Evolutionary conservation across 1,140 invertebrate species (phyloP).

Genomic region (Drosophila bifasciata): DNA sequence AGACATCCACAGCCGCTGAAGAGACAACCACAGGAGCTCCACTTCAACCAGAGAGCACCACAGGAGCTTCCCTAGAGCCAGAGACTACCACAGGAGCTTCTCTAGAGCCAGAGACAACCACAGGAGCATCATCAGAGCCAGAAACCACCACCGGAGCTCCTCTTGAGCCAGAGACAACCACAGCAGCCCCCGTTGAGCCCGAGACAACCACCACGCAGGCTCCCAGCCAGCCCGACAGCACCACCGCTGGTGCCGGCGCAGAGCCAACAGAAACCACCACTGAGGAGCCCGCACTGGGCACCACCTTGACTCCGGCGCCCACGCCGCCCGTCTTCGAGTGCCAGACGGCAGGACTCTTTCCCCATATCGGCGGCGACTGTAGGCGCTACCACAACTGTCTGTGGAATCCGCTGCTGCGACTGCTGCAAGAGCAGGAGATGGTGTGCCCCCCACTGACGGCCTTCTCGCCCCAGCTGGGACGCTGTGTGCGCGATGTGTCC

Average conservation of each 20-base stretch:
- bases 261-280: conserved; percentile 7
- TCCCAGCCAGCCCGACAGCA: not conserved
- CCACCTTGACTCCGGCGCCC: conserved; percentile 46
- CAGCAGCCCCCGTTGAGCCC: conserved; percentile 6
- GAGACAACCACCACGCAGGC: too few species aligned
- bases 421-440: conserved; percentile 29
- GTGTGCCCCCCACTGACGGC: conserved; percentile 45
- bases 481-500: conserved; percentile 66
- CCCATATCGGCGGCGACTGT: conserved; percentile 56
- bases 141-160: conserved; percentile 25
- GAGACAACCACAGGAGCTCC: not conserved
- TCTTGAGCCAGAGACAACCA: too few species aligned
- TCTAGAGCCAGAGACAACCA: too few species aligned
- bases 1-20: conserved; percentile 6
- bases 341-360: conserved; percentile 42
- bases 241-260: not conserved
- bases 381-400: conserved; percentile 61
- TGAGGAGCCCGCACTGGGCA: conserved; percentile 1
- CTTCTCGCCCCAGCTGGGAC: conserved; percentile 47
- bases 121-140: not conserved
- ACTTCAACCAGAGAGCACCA: not conserved
- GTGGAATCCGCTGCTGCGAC: conserved; percentile 12
- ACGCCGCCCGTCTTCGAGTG: conserved; percentile 56
- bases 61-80: not conserved
- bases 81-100: not conserved